Evolutionary conservation across 2,113 vertebrate species (phyloP), one percentile per base, ranked within the genome.

Genomic region (Cyprinodon variegatus): DNA sequence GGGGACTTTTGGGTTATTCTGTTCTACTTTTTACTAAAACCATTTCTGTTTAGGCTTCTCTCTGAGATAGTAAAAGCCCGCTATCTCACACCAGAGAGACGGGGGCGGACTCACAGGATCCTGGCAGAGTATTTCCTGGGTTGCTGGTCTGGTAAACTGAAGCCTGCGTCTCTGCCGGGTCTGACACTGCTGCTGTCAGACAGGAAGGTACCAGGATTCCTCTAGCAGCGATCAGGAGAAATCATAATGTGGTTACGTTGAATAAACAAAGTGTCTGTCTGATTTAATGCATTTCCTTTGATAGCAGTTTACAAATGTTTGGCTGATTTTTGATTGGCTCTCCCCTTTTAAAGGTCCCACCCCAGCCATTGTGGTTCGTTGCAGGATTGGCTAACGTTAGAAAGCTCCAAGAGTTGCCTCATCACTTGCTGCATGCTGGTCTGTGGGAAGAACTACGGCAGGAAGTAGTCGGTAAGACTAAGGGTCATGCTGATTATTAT

Each of bases 361-460:
- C 94, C 17, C 96, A 97, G 90, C 95, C 95, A 0, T 83, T 96
- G 75, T 96, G 96, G 93, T 95, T 97, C 77, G 88, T 94, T 11
- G 88, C 90, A 10, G 83, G 88, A 1, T 76, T 90, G 22, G 92
- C 94, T 41, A 96, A 96, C 29, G 22, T 87, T 68, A 92, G 95
- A 79, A 96, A 96, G 88, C 78, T 96, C 15, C 91, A 91, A 40
- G 95, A 97, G 83, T 79, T 96, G 65, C 94, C 94, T 0, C 88
- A 92, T 82, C 94, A 96, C 76, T 90, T 96, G 71, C 86, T 95
- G 40, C 88, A 90, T 0, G 89, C 93, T 0, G 94, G 93, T 1
- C 63, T 90, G 84, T 79, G 81, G 29, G 90, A 95, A 48, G 94
- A 96, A 72, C 90, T 97, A 13, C 82, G 77, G 7, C 76, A 77